Base-by-base conservation (phyloP, 23 tunicate genomes). In the Botrylloides violaceus region DNA sequence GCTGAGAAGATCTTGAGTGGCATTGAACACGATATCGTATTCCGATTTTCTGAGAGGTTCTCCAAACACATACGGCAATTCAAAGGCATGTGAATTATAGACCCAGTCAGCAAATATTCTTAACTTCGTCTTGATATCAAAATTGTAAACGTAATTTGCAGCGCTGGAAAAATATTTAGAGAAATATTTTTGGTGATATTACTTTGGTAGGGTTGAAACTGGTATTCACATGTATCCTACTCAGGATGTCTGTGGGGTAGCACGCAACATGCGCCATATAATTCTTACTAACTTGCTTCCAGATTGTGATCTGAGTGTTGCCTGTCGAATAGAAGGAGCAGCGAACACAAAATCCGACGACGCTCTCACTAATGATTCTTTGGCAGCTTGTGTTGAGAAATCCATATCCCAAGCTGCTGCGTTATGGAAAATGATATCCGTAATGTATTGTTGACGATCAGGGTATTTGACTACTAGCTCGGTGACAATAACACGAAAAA, bases 271-370 rank as follows among this genome's bases (percentile, higher is more conserved):
- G n/a, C n/a, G n/a, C n/a, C n/a, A n/a, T n/a, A n/a, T n/a, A n/a
- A n/a, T n/a, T n/a, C n/a, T 47, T 18, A 60, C 70, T 64, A n/a
- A 68, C 74, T 56, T 43, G 0, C n/a, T 36, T 32, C 22, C 59
- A 18, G 36, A 4, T 25, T 68, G 74, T 12, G 74, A 19, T 23
- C 58, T 19, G 12, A 68, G 58, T 18, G 9, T 53, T 19, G 58
- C 74, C 29, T 68, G 58, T 22, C 74, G 74, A 18, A 68, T 68
- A 25, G 74, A 21, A 0, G 74, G 74, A 15, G 74, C 74, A 19
- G 74, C 60, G 37, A 68, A 68, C 21, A 43, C 74, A 37, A 9
- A 68, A 26, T 68, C 74, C 4, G 74, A 37, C 25, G 74, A 36
- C 4, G 74, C 58, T 68, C 58, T 68, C 1, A 43, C 56, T 1